Evolutionary conservation across 2,113 vertebrate genomes (phyloP), one percentile per base, ranked within the genome.

Genomic region (Ptyas mucosa): DNA sequence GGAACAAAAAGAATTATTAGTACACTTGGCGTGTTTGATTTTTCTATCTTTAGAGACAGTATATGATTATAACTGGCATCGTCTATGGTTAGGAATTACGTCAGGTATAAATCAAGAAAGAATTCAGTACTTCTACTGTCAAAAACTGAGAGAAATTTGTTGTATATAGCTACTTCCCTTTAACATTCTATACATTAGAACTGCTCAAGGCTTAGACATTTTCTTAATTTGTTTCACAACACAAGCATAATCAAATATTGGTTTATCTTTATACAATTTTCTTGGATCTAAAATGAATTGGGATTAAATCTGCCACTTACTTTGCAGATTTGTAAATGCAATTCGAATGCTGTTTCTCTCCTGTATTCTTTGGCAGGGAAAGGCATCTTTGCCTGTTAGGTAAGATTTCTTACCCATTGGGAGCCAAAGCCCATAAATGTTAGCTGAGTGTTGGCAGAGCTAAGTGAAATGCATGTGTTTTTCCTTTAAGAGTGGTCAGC

Each of bases 351-450:
- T 75, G 21, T 26, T 86, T 85, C 49, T 64, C 46, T n/a, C 46
- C 29, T 61, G 39, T 52, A 81, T 21, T 81, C 75, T 87, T 53
- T 53, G 53, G 69, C 88, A 92, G 43, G 34, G 8, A 43, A 81
- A 81, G 75, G 34, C 43, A 81, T 20, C 75, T 81, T 18, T 43
- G 87, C 86, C 85, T 54, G n/a, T 75, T 89, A 90, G 91, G 92
- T 87, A 92, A 90, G 81, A 87, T 91, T 92, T 69, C 69, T 88
- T 85, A 88, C 91, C 88, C 93, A 21, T 90, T 85, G 90, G 90
- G 94, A 95, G 90, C 94, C 55, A 94, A 92, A 91, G 51, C 92
- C 92, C 89, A 55, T 64, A 91, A 94, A 96, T 90, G 46, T 90
- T 61, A 55, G 86, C 51, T 90, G 53, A 58, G 64, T 88, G 95